Base-by-base conservation (phyloP, 2,113 vertebrate genomes). In the Deroptyus accipitrinus region DNA sequence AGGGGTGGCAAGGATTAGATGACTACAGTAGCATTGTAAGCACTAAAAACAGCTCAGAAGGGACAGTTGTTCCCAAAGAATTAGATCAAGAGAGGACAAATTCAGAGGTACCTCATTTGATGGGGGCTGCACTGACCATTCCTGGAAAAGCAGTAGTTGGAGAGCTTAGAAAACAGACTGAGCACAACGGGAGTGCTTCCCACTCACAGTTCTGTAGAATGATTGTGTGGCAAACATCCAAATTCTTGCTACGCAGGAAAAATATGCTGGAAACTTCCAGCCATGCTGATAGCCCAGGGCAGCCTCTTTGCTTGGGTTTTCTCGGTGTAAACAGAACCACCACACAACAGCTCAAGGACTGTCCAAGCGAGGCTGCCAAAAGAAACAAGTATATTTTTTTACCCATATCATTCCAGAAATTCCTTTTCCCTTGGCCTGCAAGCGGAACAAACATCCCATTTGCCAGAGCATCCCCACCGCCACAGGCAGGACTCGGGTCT, bases 391-490 rank as follows among this genome's bases (percentile, higher is more conserved):
- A 6, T n/a, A 20, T 88, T 73, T 82, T 81, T 68, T 76, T 48
- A 86, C 39, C 35, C 78, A 75, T 51, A 92, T 86, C 68, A 85
- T 96, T 95, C 90, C 92, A 94, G 84, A 94, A 90, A 93, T 95
- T 94, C 76, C 44, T 85, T 81, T 52, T 72, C 83, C 81, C 78
- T 75, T 70, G 35, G 73, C 41, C 70, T 90, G 72, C 54, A 67
- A 85, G 63, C 41, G 76, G 75, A 90, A 92, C 42, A 89, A 92
- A 69, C 79, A 76, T 81, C 63, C 23, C 51, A 69, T 69, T 92
- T 88, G 81, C 83, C 66, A 75, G 69, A 88, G 69, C 82, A 93
- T 89, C 91, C 74, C 55, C 59, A 77, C 41, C 1, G 3, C 79
- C 59, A 46, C 57, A 82, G 48, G 73, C 92, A 83, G 74, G 69